Evolutionary conservation across 2,797 vertebrate species (phyloP), one percentile per base, ranked within the genome.

Genomic region (Onychomys leucogaster): DNA sequence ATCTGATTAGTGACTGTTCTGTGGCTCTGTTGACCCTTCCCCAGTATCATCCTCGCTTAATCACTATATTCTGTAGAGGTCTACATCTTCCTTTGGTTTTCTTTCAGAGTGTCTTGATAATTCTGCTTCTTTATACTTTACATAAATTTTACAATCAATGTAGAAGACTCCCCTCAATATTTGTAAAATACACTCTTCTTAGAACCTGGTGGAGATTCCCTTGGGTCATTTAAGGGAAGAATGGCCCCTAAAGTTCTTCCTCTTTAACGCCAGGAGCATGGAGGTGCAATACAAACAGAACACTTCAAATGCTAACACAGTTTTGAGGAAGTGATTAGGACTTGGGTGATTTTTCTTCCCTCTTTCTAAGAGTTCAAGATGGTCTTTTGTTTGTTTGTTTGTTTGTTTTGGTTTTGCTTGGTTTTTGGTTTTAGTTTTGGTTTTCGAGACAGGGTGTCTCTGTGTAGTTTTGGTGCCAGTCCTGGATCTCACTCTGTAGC

Each of bases 311-410:
- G 71, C 43, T 90, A 41, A 55, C 46, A 46, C 59, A 52, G 27
- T 59, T 67, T 59, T 41, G 32, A 41, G 37, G n/a, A 84, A 67
- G 41, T 81, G 8, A 32, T 41, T 91, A 52, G 82, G 80, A 43
- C 27, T 69, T 95, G 12, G 57, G 21, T 59, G 37, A 84, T 61
- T 76, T 89, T 65, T 27, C 59, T 29, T 37, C 32, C 32, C 4
- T 61, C 76, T 21, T 96, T 88, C 37, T 67, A 81, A 71, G 78
- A 23, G 2, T 90, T 85, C 41, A 43, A 91, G 76, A 87, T 71
- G 43, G 89, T 91, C 32, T 81, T 88, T 85, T 52, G n/a, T 52
- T 11, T 52, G 11, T 52, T 11, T 52, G 11, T 52, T 52, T 10
- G 13, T 52, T 52, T 8, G 46, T 49, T 49, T 49, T 46, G 43